Base-by-base conservation (phyloP, 2,113 vertebrate genomes). In the Psilopogon haemacephalus region DNA sequence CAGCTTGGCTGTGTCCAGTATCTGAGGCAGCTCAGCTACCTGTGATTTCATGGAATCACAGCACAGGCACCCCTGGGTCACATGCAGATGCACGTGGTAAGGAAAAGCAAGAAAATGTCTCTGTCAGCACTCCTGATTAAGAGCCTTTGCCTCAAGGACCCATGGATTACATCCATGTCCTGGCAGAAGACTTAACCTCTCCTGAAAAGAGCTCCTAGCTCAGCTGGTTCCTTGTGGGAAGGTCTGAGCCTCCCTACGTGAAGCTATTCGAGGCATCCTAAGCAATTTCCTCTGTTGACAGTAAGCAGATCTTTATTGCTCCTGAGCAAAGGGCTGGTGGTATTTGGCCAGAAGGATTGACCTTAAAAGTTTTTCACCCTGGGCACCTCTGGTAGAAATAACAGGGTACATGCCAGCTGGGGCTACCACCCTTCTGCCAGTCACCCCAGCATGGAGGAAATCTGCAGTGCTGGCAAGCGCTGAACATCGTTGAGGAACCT, bases 91-190 rank as follows among this genome's bases (percentile, higher is more conserved):
- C 21, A 50, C 12, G 55, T 54, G 59, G 50, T 20, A 64, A 60
- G 44, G 19, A 11, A 54, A 54, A 59, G 1, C 40, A 48, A 60
- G 54, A 21, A 26, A 27, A 28, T 3, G 7, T 16, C 48, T 69
- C 38, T 28, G 46, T 44, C 0, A 1, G 67, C 62, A 12, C 27
- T 35, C 33, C 54, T 55, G 1, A 1, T 10, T 32, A 30, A 40
- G 32, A 78, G 27, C 46, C 58, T n/a, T 19, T 3, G 5, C 7
- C 5, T 60, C 37, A 30, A 5, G 23, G 58, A 56, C 3, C 40
- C 40, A 5, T 1, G 15, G 65, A 20, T 38, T 46, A 19, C 8
- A 23, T 3, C 7, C 19, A 7, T 4, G 19, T 2, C 24, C 55
- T 3, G 5, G 28, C 8, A 71, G 26, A 15, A 21, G 23, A 33